A percentile compares a stretch with the other conserved stretches of the same genome.
Evolutionary conservation across 2,113 vertebrate genomes (phyloP).

Genomic region (Cyrtonyx montezumae): DNA sequence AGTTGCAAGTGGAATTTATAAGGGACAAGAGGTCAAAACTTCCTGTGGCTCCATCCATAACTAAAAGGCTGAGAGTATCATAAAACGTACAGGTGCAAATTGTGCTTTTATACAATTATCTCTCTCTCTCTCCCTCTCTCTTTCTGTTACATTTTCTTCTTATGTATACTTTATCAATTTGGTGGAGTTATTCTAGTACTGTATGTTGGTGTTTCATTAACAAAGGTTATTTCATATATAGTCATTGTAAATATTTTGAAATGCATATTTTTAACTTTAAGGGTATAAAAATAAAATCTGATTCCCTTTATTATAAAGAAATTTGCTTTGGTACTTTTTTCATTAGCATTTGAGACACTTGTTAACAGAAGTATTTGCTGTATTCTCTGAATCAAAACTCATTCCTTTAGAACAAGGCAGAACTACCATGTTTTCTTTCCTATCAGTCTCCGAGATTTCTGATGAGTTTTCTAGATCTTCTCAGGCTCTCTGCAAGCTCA

Average conservation of each 20-base stretch:
- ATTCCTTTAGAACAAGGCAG: not conserved
- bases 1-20: constrained; percentile 24
- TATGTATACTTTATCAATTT: constrained; percentile 64
- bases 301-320: constrained; percentile 66
- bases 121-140: constrained; percentile 31
- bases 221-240: constrained; percentile 76
- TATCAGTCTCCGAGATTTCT: not conserved
- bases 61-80: constrained; percentile 10
- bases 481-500: not conserved
- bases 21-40: constrained; percentile 12
- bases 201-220: constrained; percentile 78
- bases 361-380: not conserved
- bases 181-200: constrained; percentile 77
- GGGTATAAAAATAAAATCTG: constrained; percentile 79
- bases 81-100: not conserved
- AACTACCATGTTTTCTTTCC: not conserved
- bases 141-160: constrained; percentile 74
- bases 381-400: not conserved
- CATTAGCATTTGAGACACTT: not conserved
- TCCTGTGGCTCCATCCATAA: not conserved
- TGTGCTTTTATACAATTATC: constrained; percentile 48
- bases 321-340: not conserved
- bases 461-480: not conserved
- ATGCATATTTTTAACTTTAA: constrained; percentile 80
- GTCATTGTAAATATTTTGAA: constrained; percentile 86